Evolutionary conservation across 2,797 vertebrate species (phyloP), one percentile per base, ranked within the genome.

Genomic region (Tachyglossus aculeatus): DNA sequence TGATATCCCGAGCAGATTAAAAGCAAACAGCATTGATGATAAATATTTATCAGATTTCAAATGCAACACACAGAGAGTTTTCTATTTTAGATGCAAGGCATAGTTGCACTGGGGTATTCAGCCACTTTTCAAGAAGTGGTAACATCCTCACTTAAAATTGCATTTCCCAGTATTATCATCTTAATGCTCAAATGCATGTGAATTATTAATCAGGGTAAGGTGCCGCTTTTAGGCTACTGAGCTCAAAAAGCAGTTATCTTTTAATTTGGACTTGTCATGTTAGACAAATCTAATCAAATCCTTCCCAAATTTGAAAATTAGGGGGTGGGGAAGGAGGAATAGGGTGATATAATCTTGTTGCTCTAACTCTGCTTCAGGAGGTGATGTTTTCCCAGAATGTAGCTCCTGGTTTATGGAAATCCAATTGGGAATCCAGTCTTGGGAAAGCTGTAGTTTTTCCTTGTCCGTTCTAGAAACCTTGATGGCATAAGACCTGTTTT

Each of bases 11-110:
- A 92, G 88, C 86, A 93, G 90, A 94, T 94, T 92, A 92, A 93
- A 93, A 92, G 91, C 91, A 93, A 93, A 93, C 91, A 93, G 84
- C 90, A 89, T 84, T 88, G 89, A 93, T 90, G 88, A 93, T 92
- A 94, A 93, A 93, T 92, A 93, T 93, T 92, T 92, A 94, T 92
- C 93, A 91, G 89, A 92, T 92, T 91, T 87, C 84, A 86, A 87
- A 87, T 85, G 87, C 83, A 91, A 85, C 86, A 89, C 77, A 75
- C 8, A 22, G 63, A 87, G 71, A 86, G 84, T 90, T 88, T 86
- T 90, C 72, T 87, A 91, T 89, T 92, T 91, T 88, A 84, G 59
- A 77, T 90, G 85, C 87, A 86, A 91, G 84, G 84, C 86, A 86
- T 86, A 81, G 88, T 91, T 80, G 65, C 74, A 80, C 65, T 85